Percentiles rank a stretch among this genome's conserved stretches.
phyloP scores from a whole-genome alignment of 2,113 vertebrate species.

The Leuciscus idus region DNA sequence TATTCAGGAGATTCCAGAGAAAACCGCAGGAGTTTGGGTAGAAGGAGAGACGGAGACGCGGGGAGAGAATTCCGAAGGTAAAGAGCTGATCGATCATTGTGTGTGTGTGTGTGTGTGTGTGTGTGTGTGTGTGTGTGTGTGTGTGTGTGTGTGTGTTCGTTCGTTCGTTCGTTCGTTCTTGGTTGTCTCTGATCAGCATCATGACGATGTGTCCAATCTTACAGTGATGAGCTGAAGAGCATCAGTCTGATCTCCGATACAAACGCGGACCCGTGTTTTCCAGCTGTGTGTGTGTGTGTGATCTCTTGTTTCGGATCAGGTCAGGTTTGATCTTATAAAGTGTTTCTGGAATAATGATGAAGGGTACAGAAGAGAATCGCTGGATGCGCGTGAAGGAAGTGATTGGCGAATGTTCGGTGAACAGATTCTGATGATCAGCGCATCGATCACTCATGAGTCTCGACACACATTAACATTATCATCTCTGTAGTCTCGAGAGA shows the following conservation, averaged over 20 bases:
- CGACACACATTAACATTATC: not conserved
- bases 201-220: conserved; percentile 10
- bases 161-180: conserved; percentile 6
- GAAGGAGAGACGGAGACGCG: not conserved
- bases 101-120: not conserved
- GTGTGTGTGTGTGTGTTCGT: conserved; percentile 3
- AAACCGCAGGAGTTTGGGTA: not conserved
- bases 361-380: not conserved
- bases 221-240: not conserved
- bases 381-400: not conserved
- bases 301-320: conserved; percentile 17
- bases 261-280: conserved; percentile 3
- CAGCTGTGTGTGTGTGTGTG: too few relatives aligned
- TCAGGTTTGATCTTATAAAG: conserved; percentile 1
- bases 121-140: not conserved
- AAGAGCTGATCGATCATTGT: conserved; percentile 17
- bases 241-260: conserved; percentile 16
- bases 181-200: not conserved
- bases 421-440: not conserved
- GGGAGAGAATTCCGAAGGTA: conserved; percentile 11
- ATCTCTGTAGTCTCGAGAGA: not conserved
- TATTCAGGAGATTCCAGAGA: not conserved
- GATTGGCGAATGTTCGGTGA: not conserved
- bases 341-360: not conserved
- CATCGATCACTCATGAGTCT: not conserved